A percentile compares a stretch with the other conserved stretches of the same genome.
Evolutionary conservation across 2,113 vertebrate species (phyloP).

Genomic region (Gallinago jamesoni): DNA sequence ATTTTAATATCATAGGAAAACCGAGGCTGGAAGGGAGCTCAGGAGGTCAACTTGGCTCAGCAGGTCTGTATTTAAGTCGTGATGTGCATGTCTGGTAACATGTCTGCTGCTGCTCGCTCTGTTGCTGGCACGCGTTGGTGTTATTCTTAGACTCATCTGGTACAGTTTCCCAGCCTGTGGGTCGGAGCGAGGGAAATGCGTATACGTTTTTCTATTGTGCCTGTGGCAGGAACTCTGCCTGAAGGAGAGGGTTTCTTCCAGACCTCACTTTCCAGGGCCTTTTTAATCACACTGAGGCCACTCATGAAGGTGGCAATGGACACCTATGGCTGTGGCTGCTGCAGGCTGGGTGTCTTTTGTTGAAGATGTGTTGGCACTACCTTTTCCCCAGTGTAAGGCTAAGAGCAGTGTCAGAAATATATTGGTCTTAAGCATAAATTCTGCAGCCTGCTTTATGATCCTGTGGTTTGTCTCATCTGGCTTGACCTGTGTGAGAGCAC

Average conservation of each 20-base stretch:
- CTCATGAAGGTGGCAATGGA: fast-evolving
- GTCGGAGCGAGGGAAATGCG: neutral
- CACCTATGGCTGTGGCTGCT: neutral
- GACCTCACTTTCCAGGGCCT: neutral
- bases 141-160: neutral
- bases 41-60: neutral
- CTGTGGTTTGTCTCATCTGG: neutral
- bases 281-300: neutral
- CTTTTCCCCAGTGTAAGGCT: neutral
- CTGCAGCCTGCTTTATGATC: neutral
- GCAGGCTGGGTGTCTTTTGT: neutral
- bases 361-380: neutral
- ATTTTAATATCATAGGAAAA: neutral
- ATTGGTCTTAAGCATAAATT: neutral
- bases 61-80: fast-evolving
- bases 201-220: neutral
- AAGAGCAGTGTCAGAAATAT: neutral
- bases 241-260: neutral
- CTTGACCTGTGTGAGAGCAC: neutral
- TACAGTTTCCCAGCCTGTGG: neutral
- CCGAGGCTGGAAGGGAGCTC: fast-evolving
- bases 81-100: fast-evolving
- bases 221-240: neutral
- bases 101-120: neutral
- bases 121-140: neutral